Base-by-base conservation (phyloP, 2,888 invertebrate species). In the Smittia aterrima region DNA sequence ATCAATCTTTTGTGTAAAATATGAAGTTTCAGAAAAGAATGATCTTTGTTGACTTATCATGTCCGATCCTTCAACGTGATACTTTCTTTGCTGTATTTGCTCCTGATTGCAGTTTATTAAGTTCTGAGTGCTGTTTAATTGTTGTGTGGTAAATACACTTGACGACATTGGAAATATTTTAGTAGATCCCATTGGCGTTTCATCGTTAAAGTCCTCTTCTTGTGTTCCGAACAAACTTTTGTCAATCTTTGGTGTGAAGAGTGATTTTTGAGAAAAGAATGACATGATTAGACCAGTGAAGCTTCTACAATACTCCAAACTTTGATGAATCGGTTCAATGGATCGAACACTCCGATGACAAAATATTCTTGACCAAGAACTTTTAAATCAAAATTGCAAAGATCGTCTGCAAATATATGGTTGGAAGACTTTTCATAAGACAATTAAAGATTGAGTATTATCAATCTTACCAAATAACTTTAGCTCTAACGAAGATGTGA, bases 331-430 rank as follows among this genome's bases (percentile, higher is more conserved):
- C 64, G 62, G 11, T 53, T 75, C 22, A 20, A 25, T 1, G 78
- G 78, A 54, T 80, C 78, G 54, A 79, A 81, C 71, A 80, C 78
- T 0, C 82, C 81, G 1, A 78, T 79, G 7, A 80, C 74, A 1
- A 78, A 66, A 72, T 82, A 83, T 13, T 78, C 78, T 1, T 77
- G 77, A 6, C 83, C 83, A n/a, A n/a, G n/a, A 58, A 83, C 75
- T 27, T 77, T 77, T 1, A 82, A 62, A 1, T 80, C 77, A 22
- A 20, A 25, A 0, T 76, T 72, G 27, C 72, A 75, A 13, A 76
- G 64, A 54, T 77, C 79, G 47, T 82, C 79, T 78, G 18, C 24
- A 41, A 27, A 13, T 1, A 25, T 1, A 25, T 7, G 11, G 11
- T 38, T 38, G 11, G 38, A 38, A 11, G n/a, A n/a, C n/a, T n/a